These are phyloP conservation scores for Xiphydria camelus DNA, from an alignment of 2,888 invertebrate species.

Conservation along the genomic window DNA sequence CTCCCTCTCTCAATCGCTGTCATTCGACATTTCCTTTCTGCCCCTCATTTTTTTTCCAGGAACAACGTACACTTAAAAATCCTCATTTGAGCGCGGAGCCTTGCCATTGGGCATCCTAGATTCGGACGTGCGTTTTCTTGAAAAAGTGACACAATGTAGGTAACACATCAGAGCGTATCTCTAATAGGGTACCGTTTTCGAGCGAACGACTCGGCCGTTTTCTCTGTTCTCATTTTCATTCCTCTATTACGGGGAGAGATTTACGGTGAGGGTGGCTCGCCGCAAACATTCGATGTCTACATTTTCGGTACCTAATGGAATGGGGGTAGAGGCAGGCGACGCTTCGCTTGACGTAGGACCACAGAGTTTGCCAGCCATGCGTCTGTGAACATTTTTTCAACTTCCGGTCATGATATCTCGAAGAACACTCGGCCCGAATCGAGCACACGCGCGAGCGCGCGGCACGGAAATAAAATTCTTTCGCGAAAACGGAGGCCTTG, in stretches of 20 bases:
- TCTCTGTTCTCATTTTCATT: slow-evolving; percentile 19
- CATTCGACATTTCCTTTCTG: slow-evolving; percentile 11
- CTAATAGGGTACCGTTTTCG: too few species aligned
- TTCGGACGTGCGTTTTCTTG: slow-evolving; percentile 46
- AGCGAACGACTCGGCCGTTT: slow-evolving; percentile 42
- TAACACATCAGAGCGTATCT: too few species aligned
- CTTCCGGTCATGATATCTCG: slow-evolving; percentile 39
- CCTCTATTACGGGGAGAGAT: slow-evolving; percentile 6
- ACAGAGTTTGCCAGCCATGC: slow-evolving; percentile 59
- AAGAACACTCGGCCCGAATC: slow-evolving; percentile 13
- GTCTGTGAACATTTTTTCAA: slow-evolving; percentile 58
- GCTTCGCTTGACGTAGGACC: slow-evolving; percentile 58
- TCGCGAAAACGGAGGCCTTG: too few species aligned
- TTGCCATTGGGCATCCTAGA: slow-evolving; percentile 47
- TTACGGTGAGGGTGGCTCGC: background rate
- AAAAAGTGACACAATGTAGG: too few species aligned
- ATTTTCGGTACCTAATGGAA: slow-evolving; percentile 55
- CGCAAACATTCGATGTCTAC: slow-evolving; percentile 23
- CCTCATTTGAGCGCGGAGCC: slow-evolving; percentile 18
- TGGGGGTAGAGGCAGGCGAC: slow-evolving; percentile 58
- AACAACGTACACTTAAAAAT: background rate
- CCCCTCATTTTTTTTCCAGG: slow-evolving; percentile 13
- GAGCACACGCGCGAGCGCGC: slow-evolving; percentile 9
- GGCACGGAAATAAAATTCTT: slow-evolving; percentile 2
- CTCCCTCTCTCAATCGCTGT: too few species aligned